Evolutionary conservation across 2,113 vertebrate genomes (phyloP).

Genomic region (Myxocyprinus asiaticus): DNA sequence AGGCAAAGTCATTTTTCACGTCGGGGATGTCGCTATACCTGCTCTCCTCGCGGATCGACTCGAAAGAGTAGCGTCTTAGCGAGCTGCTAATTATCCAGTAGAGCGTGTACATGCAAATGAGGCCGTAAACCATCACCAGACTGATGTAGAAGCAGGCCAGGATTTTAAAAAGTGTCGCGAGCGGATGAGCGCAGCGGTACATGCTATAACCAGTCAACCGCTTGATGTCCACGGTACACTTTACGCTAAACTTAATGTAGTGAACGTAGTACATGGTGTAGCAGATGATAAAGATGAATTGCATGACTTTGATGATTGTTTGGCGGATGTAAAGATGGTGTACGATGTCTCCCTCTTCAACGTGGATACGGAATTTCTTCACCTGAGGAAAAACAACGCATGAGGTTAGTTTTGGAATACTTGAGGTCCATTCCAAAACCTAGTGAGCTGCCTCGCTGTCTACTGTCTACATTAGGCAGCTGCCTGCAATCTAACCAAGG

Average conservation of each 20-base stretch:
- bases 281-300: slow-evolving; percentile 92
- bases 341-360: slow-evolving; percentile 96
- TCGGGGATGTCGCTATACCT: slow-evolving; percentile 97
- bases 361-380: slow-evolving; percentile 93
- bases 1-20: slow-evolving; percentile 96
- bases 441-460: background rate
- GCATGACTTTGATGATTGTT: slow-evolving; percentile 97
- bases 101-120: slow-evolving; percentile 96
- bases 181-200: slow-evolving; percentile 91
- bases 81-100: slow-evolving; percentile 95
- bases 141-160: slow-evolving; percentile 96
- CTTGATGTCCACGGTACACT: slow-evolving; percentile 89
- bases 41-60: slow-evolving; percentile 97
- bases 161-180: slow-evolving; percentile 97
- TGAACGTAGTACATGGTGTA: slow-evolving; percentile 92
- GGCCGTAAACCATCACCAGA: slow-evolving; percentile 89
- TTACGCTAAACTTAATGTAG: slow-evolving; percentile 86
- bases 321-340: slow-evolving; percentile 95
- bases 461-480: too few species aligned
- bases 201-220: slow-evolving; percentile 90
- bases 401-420: background rate
- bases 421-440: too few species aligned
- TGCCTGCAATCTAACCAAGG: too few species aligned
- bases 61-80: slow-evolving; percentile 94
- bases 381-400: slow-evolving; percentile 58